Percentiles rank a stretch among this genome's conserved stretches.
Evolutionary conservation across 2,888 invertebrate genomes (phyloP).

Genomic region (Tinea pellionella): DNA sequence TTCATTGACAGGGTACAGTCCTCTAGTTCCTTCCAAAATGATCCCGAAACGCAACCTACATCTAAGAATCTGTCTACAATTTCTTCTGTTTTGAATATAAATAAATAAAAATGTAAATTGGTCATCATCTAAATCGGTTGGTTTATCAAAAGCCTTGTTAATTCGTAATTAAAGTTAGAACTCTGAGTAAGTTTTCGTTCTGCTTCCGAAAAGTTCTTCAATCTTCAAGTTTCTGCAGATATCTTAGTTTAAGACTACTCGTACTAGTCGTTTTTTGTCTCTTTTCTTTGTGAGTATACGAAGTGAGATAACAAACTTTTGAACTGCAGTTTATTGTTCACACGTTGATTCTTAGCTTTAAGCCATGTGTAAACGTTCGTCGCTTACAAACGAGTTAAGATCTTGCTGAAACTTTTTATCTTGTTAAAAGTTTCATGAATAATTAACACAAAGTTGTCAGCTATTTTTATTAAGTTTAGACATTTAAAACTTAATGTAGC

Average conservation of each 20-base stretch:
- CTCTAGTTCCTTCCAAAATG: no score
- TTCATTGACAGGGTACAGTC: no score
- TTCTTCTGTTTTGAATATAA: no score
- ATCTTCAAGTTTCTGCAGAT: conserved; percentile 4
- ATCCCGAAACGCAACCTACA: no score
- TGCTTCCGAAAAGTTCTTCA: conserved; percentile 1
- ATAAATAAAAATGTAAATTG: background rate
- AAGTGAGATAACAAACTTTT: background rate
- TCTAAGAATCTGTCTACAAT: no score
- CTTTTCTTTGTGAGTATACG: background rate
- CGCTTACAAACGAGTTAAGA: background rate
- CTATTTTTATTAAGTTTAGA: no score
- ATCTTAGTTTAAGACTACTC: background rate
- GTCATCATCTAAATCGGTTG: background rate
- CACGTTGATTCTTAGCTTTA: background rate
- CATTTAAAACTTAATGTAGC: no score
- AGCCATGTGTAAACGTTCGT: conserved; percentile 1
- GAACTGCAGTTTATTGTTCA: conserved; percentile 4
- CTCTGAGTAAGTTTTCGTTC: background rate
- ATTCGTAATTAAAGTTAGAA: conserved; percentile 5
- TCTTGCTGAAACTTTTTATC: background rate
- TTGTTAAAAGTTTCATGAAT: no score
- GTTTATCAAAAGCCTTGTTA: conserved; percentile 6
- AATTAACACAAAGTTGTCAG: no score
- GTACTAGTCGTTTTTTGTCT: background rate